These are phyloP conservation scores for Ligdia adustata DNA, from an alignment of 2,888 invertebrate species.

Conservation along the genomic window DNA sequence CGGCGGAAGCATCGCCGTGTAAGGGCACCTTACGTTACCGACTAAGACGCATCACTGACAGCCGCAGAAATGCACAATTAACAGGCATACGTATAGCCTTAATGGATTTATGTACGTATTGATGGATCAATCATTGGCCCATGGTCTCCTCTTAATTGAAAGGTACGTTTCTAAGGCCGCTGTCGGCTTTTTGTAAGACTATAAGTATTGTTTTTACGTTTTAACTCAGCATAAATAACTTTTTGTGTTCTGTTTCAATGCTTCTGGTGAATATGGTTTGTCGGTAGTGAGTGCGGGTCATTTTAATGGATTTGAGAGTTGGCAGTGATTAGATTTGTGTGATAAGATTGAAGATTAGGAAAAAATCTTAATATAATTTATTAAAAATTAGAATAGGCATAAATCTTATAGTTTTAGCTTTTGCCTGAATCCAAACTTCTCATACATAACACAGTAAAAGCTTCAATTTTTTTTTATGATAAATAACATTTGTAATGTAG, in stretches of 20 bases:
- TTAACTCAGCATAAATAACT: constrained; percentile 15
- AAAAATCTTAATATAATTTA: too few relatives aligned
- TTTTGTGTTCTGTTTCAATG: constrained; percentile 21
- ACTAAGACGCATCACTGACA: constrained; percentile 46
- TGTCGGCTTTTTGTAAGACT: constrained; percentile 32
- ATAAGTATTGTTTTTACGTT: constrained; percentile 27
- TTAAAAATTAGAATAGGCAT: too few relatives aligned
- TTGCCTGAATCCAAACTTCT: too few relatives aligned
- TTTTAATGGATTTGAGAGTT: constrained; percentile 4
- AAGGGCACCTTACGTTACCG: too few relatives aligned
- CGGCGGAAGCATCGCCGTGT: too few relatives aligned
- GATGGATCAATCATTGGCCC: constrained; percentile 79
- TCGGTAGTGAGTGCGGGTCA: constrained; percentile 4
- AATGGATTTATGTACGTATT: constrained; percentile 82
- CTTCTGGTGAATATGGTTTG: constrained; percentile 21
- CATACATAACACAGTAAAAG: too few relatives aligned
- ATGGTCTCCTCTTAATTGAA: constrained; percentile 68
- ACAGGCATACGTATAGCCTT: constrained; percentile 70
- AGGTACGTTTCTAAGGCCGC: constrained; percentile 58
- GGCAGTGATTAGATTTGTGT: not conserved
- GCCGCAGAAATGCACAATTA: constrained; percentile 77
- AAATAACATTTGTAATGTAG: too few relatives aligned
- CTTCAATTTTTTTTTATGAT: too few relatives aligned
- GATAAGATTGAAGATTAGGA: constrained; percentile 5
- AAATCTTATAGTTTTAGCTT: too few relatives aligned